A percentile compares a stretch with the other conserved stretches of the same genome.
phyloP scores from a whole-genome alignment of 2,888 invertebrate species.

The Apomyelois bistriatella region DNA sequence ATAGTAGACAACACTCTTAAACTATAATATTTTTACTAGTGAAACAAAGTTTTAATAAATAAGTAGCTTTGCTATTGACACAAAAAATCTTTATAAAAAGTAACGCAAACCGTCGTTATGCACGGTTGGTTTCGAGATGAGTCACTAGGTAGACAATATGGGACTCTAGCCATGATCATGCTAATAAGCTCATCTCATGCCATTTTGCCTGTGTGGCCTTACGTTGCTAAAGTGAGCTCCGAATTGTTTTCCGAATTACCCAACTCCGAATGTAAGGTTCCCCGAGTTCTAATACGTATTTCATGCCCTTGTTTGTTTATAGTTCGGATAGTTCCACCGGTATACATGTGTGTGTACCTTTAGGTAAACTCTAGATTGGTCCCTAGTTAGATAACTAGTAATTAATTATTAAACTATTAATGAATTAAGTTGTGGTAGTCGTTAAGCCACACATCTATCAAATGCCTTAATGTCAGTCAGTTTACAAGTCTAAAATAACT shows the following conservation, averaged over 20 bases:
- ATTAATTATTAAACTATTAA: neutral
- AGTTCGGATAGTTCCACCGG: neutral
- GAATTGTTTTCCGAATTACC: too few species aligned
- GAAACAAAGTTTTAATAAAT: neutral
- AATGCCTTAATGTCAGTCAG: slow-evolving; percentile 6
- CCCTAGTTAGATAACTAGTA: neutral
- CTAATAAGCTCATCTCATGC: neutral
- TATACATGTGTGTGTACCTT: too few species aligned
- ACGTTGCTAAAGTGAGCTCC: neutral
- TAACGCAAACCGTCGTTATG: slow-evolving; percentile 1
- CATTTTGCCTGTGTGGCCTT: slow-evolving; percentile 1
- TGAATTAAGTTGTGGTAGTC: neutral
- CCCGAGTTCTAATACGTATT: neutral
- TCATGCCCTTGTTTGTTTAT: neutral
- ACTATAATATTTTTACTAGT: neutral
- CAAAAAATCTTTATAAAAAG: neutral
- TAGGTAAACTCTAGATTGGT: neutral
- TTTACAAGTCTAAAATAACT: slow-evolving; percentile 11
- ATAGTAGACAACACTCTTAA: too few species aligned
- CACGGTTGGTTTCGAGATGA: slow-evolving; percentile 5
- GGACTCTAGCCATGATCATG: neutral
- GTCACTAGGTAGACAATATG: neutral
- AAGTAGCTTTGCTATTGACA: neutral
- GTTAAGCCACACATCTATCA: slow-evolving; percentile 9
- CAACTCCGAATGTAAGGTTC: too few species aligned